Percentiles rank a stretch among this genome's conserved stretches.
phyloP scores from a whole-genome alignment of 2,888 invertebrate species.

The Lithophane leautieri region DNA sequence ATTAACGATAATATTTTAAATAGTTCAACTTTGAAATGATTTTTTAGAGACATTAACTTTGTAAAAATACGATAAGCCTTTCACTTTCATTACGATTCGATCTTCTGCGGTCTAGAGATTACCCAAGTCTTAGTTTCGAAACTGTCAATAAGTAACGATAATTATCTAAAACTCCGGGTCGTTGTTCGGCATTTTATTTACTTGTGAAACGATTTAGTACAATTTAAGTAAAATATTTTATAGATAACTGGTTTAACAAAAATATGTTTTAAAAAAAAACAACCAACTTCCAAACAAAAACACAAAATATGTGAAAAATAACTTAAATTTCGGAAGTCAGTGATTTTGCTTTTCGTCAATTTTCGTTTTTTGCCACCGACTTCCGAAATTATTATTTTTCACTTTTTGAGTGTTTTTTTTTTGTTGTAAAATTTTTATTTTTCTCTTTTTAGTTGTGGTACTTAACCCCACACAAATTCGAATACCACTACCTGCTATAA shows the following conservation, averaged over 20 bases:
- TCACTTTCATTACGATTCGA: constrained; percentile 66
- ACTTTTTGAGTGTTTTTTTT: no score
- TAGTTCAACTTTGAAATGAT: constrained; percentile 9
- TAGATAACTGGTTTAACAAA: not conserved
- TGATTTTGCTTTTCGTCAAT: no score
- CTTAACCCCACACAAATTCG: no score
- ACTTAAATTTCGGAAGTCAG: no score
- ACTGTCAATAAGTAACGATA: constrained; percentile 64
- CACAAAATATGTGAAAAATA: no score
- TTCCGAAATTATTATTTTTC: no score
- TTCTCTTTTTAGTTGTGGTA: no score
- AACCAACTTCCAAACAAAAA: no score
- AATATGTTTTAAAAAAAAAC: not conserved
- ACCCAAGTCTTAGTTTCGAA: constrained; percentile 71
- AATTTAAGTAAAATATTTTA: not conserved
- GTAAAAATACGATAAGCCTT: constrained; percentile 62
- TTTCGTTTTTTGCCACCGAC: no score
- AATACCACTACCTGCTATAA: no score
- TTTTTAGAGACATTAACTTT: constrained; percentile 8
- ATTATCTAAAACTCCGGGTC: constrained; percentile 8
- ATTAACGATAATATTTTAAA: not conserved
- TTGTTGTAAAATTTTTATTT: no score
- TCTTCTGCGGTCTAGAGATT: constrained; percentile 72
- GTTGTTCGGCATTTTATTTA: constrained; percentile 11
- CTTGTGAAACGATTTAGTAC: not conserved